A percentile compares a stretch with the other conserved stretches of the same genome.
Evolutionary conservation across 1,140 invertebrate species (phyloP).

Genomic region (Apis laboriosa): DNA sequence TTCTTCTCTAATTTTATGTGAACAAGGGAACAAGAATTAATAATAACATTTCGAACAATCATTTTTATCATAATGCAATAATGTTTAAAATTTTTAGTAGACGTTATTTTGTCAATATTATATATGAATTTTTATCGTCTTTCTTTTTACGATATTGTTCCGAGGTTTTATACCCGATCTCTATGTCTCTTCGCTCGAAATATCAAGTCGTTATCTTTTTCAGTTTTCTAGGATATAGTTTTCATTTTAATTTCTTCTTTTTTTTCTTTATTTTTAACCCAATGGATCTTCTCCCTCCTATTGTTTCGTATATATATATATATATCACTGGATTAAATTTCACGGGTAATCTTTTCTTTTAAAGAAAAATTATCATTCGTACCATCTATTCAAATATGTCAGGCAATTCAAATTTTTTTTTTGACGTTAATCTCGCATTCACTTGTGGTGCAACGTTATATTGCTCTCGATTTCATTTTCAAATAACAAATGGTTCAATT

Average conservation of each 20-base stretch:
- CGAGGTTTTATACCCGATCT: not conserved
- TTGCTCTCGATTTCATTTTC: not conserved
- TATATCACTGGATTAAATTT: not conserved
- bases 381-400: not conserved
- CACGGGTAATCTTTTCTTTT: not conserved
- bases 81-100: not conserved
- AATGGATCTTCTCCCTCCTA: not conserved
- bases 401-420: not conserved
- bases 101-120: constrained; percentile 13
- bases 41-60: not conserved
- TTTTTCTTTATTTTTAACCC: not conserved
- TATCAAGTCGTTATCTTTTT: not conserved
- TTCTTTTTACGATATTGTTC: constrained; percentile 20
- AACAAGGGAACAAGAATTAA: not conserved
- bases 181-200: not conserved
- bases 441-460: not conserved
- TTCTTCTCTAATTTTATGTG: too few species aligned
- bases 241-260: not conserved
- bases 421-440: not conserved
- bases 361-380: constrained; percentile 2
- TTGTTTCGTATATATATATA: not conserved
- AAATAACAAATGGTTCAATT: not conserved
- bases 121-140: not conserved
- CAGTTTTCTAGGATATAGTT: not conserved
- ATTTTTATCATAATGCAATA: constrained; percentile 32